phyloP scores from a whole-genome alignment of 2,888 invertebrate genomes.

The Cenopis cana region DNA sequence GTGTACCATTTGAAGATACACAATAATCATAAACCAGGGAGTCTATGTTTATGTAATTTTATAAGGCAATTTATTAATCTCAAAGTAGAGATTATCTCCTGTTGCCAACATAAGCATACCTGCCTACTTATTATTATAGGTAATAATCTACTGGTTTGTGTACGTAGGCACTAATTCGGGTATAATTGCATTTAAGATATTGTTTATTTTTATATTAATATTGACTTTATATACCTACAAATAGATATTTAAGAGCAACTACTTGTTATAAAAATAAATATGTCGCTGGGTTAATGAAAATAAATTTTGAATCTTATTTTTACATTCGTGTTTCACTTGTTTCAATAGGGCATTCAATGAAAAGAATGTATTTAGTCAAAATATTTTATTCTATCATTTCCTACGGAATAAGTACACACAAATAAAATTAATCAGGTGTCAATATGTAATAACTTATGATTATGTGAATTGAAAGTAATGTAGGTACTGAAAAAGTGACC shows the following conservation, averaged over 20 bases:
- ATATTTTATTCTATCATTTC: constrained; percentile 23
- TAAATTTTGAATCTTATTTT: not conserved
- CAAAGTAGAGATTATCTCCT: not conserved
- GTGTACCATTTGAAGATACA: constrained; percentile 59
- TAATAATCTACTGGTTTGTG: not conserved
- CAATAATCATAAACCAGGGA: not conserved
- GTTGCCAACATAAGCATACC: not conserved
- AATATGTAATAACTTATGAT: constrained; percentile 21
- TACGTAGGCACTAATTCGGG: constrained; percentile 1
- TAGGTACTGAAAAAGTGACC: not conserved
- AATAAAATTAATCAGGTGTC: constrained; percentile 39
- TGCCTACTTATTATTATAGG: not conserved
- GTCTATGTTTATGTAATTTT: not conserved
- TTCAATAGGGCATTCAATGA: not conserved
- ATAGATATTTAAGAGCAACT: not conserved
- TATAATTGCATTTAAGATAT: constrained; percentile 7
- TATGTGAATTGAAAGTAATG: constrained; percentile 12
- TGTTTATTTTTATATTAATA: constrained; percentile 26
- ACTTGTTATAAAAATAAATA: not conserved
- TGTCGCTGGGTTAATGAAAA: not conserved
- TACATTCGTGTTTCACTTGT: constrained; percentile 1
- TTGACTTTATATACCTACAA: not conserved
- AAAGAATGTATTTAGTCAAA: constrained; percentile 4
- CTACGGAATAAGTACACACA: constrained; percentile 41
- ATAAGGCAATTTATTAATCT: not conserved